Percentiles rank a stretch among this genome's conserved stretches.
Evolutionary conservation across 1,140 invertebrate genomes (phyloP).

Genomic region (Sesamia nonagrioides): DNA sequence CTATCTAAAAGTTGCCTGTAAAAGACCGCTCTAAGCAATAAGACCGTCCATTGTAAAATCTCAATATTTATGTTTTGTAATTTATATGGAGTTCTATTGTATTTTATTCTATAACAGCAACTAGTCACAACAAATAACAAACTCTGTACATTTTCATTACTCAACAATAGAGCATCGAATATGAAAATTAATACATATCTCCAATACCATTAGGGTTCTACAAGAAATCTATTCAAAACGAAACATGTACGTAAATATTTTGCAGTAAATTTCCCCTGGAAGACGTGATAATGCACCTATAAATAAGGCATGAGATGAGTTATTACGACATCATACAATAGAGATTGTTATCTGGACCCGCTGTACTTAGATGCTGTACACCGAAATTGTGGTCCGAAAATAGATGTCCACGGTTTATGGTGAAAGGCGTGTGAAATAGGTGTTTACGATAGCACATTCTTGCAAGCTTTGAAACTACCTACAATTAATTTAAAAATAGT

Average conservation of each 20-base stretch:
- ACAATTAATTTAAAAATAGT: too few species aligned
- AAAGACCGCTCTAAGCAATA: too few species aligned
- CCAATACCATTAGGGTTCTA: not conserved
- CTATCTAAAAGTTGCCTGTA: too few species aligned
- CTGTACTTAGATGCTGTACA: slow-evolving; percentile 39
- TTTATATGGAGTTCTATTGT: too few species aligned
- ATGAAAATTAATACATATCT: slow-evolving; percentile 8
- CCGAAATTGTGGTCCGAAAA: slow-evolving; percentile 45
- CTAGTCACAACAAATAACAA: not conserved
- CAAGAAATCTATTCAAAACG: slow-evolving; percentile 42
- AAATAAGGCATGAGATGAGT: slow-evolving; percentile 58
- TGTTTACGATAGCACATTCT: not conserved
- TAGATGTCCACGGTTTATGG: slow-evolving; percentile 23
- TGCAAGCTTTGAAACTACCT: too few species aligned
- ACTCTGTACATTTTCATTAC: not conserved
- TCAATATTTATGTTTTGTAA: too few species aligned
- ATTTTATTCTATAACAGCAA: too few species aligned
- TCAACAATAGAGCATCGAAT: not conserved
- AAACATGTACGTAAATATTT: slow-evolving; percentile 32
- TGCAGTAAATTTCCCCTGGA: slow-evolving; percentile 43
- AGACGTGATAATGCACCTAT: slow-evolving; percentile 60
- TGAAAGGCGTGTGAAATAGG: not conserved
- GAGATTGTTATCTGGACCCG: slow-evolving; percentile 57
- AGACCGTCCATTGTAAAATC: too few species aligned
- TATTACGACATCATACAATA: slow-evolving; percentile 58